Base-by-base conservation (phyloP, 2,797 vertebrate species). In the Borostomias antarcticus region DNA sequence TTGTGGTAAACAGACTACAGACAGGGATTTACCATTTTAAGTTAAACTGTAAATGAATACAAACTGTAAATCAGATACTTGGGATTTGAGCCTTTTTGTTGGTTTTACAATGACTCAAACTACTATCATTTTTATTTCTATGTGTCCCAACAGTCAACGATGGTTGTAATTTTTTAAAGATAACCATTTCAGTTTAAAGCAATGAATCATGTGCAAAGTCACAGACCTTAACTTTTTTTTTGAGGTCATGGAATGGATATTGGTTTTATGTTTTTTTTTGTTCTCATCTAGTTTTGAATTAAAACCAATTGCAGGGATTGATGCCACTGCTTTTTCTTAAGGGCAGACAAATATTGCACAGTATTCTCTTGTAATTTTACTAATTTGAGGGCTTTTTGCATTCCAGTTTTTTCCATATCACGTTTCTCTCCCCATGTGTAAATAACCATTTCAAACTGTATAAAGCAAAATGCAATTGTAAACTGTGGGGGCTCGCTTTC, bases 341-440 rank as follows among this genome's bases (percentile, higher is more conserved):
- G 90, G 93, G 94, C 94, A 94, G 93, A 86, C 86, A 73, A 91
- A 94, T 88, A 90, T 95, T 95, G 94, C 94, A 95, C 94, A 95
- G 90, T 83, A 83, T 91, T 84, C 69, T 82, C 77, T 85, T 83
- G 56, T 83, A 85, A 79, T 82, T 76, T 63, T 73, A 85, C 79
- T 80, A 82, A 82, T 85, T 62, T 82, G 73, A 82, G 82, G 43
- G 37, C 26, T 59, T 68, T 61, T 69, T 61, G 80, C 83, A 86
- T 90, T 90, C 81, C 82, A 85, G 21, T 53, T 83, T 85, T 85
- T 85, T 88, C 81, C 76, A 74, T 78, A 79, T 87, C 83, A 83
- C 85, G 79, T 69, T 66, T 78, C 84, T 80, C 50, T 66, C 57
- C 57, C 77, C 85, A 82, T 79, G 1, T 91, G 89, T 93, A 92